These are phyloP conservation scores for Vanacampus margaritifer DNA, from an alignment of 2,113 vertebrate genomes.

Conservation along the genomic window DNA sequence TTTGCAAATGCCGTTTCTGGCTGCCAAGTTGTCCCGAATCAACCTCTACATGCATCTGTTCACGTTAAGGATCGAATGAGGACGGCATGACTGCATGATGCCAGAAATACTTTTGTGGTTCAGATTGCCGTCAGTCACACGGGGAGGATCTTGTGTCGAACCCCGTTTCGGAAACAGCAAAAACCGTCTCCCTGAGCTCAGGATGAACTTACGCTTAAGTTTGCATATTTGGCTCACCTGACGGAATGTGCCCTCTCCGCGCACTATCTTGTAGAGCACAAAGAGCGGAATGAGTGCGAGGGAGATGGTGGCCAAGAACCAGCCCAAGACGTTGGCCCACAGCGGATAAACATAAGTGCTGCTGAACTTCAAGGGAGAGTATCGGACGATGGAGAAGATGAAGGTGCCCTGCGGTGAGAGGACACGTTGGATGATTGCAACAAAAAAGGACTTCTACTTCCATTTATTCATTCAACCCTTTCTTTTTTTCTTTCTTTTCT, in stretches of 20 bases:
- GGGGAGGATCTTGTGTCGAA: too few species aligned
- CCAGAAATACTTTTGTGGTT: not conserved
- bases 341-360: conserved; percentile 58
- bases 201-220: too few species aligned
- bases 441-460: not conserved
- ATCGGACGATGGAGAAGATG: conserved; percentile 58
- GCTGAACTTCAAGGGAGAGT: conserved; percentile 62
- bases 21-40: not conserved
- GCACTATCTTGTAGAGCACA: conserved; percentile 43
- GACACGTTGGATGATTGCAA: not conserved
- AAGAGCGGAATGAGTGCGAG: conserved; percentile 59
- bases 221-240: conserved; percentile 45
- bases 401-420: conserved; percentile 55
- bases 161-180: too few species aligned
- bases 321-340: conserved; percentile 65
- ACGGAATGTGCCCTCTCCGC: conserved; percentile 44
- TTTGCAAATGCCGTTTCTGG: not conserved
- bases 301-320: conserved; percentile 58
- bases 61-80: not conserved
- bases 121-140: not conserved
- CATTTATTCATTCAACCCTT: not conserved
- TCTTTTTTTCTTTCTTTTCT: not conserved
- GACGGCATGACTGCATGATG: not conserved
- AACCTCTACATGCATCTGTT: not conserved
- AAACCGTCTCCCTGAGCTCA: too few species aligned